These are phyloP conservation scores for Nannoperca obscura DNA, from an alignment of 2,797 vertebrate species.

Conservation along the genomic window DNA sequence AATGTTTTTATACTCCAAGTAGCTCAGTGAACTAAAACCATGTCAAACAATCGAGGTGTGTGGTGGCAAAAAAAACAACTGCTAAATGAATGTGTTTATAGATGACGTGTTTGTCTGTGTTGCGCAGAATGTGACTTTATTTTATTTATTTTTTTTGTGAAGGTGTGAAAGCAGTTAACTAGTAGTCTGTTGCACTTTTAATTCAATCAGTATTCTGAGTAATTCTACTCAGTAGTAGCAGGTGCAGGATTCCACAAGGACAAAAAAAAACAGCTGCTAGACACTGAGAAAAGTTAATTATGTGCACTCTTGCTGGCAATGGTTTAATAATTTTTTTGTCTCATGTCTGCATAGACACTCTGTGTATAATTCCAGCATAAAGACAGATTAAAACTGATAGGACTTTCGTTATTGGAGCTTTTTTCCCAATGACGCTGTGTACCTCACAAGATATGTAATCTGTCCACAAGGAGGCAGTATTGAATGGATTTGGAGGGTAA, in stretches of 20 bases:
- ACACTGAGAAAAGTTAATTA: conserved; percentile 33
- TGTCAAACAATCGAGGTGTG: conserved; percentile 54
- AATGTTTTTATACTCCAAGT: conserved; percentile 67
- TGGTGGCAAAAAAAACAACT: conserved; percentile 42
- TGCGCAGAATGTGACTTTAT: conserved; percentile 12
- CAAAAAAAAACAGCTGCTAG: conserved; percentile 18
- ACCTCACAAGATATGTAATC: conserved; percentile 14
- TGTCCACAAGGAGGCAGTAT: conserved; percentile 68
- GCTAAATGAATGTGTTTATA: conserved; percentile 71
- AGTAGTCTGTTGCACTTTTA: conserved; percentile 21
- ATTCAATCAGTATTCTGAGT: conserved; percentile 25
- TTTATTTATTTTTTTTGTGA: conserved; percentile 42
- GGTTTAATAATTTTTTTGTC: conserved; percentile 14
- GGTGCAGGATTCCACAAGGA: conserved; percentile 34
- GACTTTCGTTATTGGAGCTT: neutral
- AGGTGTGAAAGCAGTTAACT: conserved; percentile 28
- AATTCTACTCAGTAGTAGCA: conserved; percentile 14
- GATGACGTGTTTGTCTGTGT: conserved; percentile 43
- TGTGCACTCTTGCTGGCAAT: conserved; percentile 18
- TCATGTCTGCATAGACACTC: neutral
- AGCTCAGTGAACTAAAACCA: conserved; percentile 60
- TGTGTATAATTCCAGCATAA: conserved; percentile 16
- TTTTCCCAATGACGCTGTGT: conserved; percentile 9
- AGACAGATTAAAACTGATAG: conserved; percentile 8
- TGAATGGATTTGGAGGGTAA: conserved; percentile 21